These are phyloP conservation scores for Harlomillsia oculata DNA, from an alignment of 1,140 invertebrate genomes.

Conservation along the genomic window DNA sequence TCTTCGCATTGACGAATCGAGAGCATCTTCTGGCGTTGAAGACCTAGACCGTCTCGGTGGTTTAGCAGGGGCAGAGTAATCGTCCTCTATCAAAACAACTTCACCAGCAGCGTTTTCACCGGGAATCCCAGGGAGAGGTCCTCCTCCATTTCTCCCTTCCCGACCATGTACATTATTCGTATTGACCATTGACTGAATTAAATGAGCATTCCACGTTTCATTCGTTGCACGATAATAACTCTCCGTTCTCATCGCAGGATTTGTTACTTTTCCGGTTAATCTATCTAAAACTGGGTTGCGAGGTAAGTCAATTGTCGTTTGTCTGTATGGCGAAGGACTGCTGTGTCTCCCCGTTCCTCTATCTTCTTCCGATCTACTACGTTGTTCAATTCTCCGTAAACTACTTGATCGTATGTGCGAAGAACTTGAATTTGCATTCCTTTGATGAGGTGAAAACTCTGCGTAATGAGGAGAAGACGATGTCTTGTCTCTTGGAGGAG, in stretches of 20 bases:
- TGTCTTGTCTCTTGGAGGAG: too few relatives aligned
- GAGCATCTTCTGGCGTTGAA: constrained; percentile 32
- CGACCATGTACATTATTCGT: too few relatives aligned
- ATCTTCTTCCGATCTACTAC: constrained; percentile 14
- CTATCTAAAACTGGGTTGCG: constrained; percentile 71
- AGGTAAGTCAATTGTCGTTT: constrained; percentile 21
- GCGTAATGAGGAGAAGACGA: too few relatives aligned
- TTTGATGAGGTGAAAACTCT: too few relatives aligned
- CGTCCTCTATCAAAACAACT: constrained; percentile 62
- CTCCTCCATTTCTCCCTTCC: constrained; percentile 37
- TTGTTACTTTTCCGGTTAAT: constrained; percentile 54
- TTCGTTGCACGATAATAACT: constrained; percentile 67
- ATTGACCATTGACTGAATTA: constrained; percentile 39
- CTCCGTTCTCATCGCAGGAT: constrained; percentile 56
- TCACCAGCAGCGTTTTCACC: constrained; percentile 41
- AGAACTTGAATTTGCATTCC: too few relatives aligned
- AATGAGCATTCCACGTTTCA: constrained; percentile 47
- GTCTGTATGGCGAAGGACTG: not conserved
- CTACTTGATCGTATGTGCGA: too few relatives aligned
- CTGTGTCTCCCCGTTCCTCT: constrained; percentile 3
- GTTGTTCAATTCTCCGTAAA: constrained; percentile 9
- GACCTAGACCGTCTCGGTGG: constrained; percentile 34
- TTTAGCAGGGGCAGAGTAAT: constrained; percentile 38
- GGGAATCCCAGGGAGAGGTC: constrained; percentile 32
- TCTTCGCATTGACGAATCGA: constrained; percentile 8